Conservation (phyloP, 1,140 invertebrate species). For the Atta cephalotes region DNA sequence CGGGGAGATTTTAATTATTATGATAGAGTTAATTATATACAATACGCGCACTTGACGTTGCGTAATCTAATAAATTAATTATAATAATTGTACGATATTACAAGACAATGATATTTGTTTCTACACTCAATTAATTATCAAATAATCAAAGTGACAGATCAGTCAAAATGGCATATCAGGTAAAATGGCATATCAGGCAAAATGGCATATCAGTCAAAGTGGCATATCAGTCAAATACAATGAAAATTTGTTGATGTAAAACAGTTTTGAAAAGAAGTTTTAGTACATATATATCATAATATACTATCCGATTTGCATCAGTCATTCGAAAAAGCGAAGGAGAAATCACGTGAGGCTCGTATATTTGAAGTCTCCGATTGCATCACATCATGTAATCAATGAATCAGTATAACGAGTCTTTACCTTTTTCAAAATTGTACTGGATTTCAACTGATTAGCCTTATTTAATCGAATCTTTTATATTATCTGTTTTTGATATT, state of each 20-base stretch:
- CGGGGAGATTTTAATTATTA: neutral
- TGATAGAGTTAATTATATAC: neutral
- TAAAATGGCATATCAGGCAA: neutral
- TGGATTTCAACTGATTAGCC: neutral
- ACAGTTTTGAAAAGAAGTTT: neutral
- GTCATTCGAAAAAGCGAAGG: constrained; percentile 23
- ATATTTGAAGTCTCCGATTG: constrained; percentile 46
- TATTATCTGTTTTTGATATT: neutral
- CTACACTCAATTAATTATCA: constrained; percentile 3
- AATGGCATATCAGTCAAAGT: neutral
- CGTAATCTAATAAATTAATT: neutral
- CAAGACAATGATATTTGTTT: neutral
- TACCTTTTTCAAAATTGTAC: neutral
- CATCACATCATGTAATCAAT: constrained; percentile 19
- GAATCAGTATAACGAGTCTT: neutral
- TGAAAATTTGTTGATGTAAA: neutral
- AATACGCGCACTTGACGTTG: neutral
- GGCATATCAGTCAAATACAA: neutral
- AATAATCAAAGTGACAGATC: neutral
- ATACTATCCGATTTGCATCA: constrained; percentile 3
- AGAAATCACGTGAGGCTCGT: constrained; percentile 4
- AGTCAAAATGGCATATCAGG: neutral
- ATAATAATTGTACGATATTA: constrained; percentile 4
- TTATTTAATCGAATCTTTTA: neutral
- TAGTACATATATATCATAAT: neutral